Conservation (phyloP, 2,113 vertebrate genomes). For the Antennarius striatus region DNA sequence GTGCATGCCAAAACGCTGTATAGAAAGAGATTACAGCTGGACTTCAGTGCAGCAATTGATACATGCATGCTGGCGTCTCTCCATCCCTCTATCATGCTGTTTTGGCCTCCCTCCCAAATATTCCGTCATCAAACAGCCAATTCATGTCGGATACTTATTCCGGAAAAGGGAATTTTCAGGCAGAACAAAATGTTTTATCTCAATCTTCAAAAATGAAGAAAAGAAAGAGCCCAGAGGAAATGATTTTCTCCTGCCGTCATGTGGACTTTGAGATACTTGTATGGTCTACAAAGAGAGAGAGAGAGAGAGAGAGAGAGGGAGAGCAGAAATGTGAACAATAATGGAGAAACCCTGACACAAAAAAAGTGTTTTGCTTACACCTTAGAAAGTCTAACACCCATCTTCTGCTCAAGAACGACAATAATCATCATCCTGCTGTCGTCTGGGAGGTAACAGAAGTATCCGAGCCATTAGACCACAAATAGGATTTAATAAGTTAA, state of each 20-base stretch:
- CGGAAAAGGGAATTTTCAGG: slow-evolving; percentile 74
- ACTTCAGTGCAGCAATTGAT: slow-evolving; percentile 7
- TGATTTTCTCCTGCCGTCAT: slow-evolving; percentile 46
- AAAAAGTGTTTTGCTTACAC: background rate
- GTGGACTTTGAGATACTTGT: slow-evolving; percentile 39
- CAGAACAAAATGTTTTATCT: slow-evolving; percentile 58
- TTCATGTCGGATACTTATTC: slow-evolving; percentile 71
- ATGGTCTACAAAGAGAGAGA: slow-evolving; percentile 21
- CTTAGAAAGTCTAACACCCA: too few relatives aligned
- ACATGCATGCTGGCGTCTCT: slow-evolving; percentile 42
- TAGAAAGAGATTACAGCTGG: slow-evolving; percentile 54
- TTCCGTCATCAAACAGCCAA: slow-evolving; percentile 69
- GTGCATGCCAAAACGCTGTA: slow-evolving; percentile 29
- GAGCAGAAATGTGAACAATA: too few relatives aligned
- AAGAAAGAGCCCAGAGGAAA: slow-evolving; percentile 50
- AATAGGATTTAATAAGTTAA: too few relatives aligned
- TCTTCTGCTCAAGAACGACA: too few relatives aligned
- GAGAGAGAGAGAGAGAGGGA: too few relatives aligned
- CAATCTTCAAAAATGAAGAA: slow-evolving; percentile 61
- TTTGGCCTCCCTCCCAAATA: slow-evolving; percentile 48
- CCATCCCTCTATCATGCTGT: slow-evolving; percentile 35
- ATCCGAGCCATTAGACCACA: too few relatives aligned
- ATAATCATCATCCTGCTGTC: too few relatives aligned
- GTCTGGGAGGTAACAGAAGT: too few relatives aligned
- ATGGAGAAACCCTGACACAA: background rate